Evolutionary conservation across 2,797 vertebrate genomes (phyloP), one percentile per base, ranked within the genome.

Genomic region (Brotogeris chrysoptera): DNA sequence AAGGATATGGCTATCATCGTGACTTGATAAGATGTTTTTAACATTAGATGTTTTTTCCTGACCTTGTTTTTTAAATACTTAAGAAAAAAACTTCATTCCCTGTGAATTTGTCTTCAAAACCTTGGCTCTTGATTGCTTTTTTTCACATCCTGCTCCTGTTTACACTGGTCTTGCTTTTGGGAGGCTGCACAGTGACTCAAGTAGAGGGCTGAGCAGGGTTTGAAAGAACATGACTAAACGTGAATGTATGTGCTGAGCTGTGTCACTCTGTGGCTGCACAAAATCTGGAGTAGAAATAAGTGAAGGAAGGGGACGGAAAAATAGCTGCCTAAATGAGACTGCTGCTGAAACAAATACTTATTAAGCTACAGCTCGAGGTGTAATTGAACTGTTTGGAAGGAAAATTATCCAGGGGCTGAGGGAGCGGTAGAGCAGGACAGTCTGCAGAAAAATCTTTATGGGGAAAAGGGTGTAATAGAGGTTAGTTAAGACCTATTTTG

Each of bases 361-460:
- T 61, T 78, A 78, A 83, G 18, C 64, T 89, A 43, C 55, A 61
- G 30, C 18, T 49, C 61, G 59, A 78, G 65, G 15, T 93, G 25
- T 39, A 80, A 65, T 25, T 63, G 49, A 87, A 82, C 32, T 34
- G 20, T 74, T 90, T 5, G 0, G 28, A 74, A 59, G 2, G 10
- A 63, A 69, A 83, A 83, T 65, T 44, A 17, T 55, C 50, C 61
- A 28, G n/a, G 13, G 11, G 28, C 32, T 78, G 36, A 85, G 11
- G 46, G 21, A 69, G 30, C 27, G 80, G 61, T 57, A 70, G 34
- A 72, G 65, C 19, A 69, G 63, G 72, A 61, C 10, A 69, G 21
- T 38, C 34, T 76, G 30, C 39, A 88, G 50, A 73, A 90, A 84
- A 80, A 50, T 44, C 55, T 73, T 86, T 85, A 44, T 38, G 23